Conservation (phyloP, 1,140 invertebrate species). For the Drosophila serrata region DNA sequence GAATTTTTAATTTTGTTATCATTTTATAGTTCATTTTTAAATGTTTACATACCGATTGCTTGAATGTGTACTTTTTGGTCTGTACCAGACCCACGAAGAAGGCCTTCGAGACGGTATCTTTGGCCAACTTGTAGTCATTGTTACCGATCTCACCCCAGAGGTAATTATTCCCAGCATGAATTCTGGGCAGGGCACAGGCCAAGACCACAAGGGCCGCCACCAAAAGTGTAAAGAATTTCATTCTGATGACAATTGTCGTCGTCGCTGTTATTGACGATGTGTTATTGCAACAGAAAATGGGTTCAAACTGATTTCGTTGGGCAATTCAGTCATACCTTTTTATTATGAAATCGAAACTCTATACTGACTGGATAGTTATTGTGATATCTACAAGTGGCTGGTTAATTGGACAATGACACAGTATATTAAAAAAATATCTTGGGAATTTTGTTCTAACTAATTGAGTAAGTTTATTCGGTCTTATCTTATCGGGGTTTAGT, state of each 20-base stretch:
- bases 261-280: neutral
- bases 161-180: slow-evolving; percentile 56
- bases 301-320: slow-evolving; percentile 24
- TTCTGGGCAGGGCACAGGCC: slow-evolving; percentile 22
- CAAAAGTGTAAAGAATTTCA: slow-evolving; percentile 4
- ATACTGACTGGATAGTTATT: slow-evolving; percentile 16
- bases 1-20: neutral
- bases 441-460: slow-evolving; percentile 9
- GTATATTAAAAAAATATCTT: slow-evolving; percentile 30
- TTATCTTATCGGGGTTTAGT: neutral
- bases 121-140: slow-evolving; percentile 69
- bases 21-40: neutral
- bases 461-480: slow-evolving; percentile 1
- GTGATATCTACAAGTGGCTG: slow-evolving; percentile 27
- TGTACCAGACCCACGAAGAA: slow-evolving; percentile 67
- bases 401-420: slow-evolving; percentile 13
- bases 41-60: slow-evolving; percentile 54
- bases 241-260: slow-evolving; percentile 1
- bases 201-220: slow-evolving; percentile 24
- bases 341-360: slow-evolving; percentile 36
- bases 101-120: slow-evolving; percentile 66
- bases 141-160: slow-evolving; percentile 59
- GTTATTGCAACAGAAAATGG: slow-evolving; percentile 13
- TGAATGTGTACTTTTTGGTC: slow-evolving; percentile 68
- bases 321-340: slow-evolving; percentile 19